Conservation (phyloP, 2,113 vertebrate genomes). For the Mobula birostris region DNA sequence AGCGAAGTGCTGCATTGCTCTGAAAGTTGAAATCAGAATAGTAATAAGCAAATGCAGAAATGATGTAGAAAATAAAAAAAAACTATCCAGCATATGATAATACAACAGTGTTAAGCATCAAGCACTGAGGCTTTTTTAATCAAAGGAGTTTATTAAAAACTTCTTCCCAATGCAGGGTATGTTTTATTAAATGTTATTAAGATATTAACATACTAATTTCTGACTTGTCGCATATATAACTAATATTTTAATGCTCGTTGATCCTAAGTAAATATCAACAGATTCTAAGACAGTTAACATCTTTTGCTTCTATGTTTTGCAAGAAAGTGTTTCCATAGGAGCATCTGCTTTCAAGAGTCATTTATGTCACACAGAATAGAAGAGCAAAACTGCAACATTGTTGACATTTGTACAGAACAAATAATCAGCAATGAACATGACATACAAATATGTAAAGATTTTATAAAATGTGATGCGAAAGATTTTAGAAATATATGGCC, state of each 20-base stretch:
- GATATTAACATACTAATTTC: neutral
- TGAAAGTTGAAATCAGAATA: too few species aligned
- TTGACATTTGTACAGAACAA: neutral
- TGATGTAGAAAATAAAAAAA: too few species aligned
- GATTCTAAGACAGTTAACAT: neutral
- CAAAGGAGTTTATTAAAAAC: neutral
- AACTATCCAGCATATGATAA: too few species aligned
- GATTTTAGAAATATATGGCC: neutral
- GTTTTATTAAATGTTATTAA: neutral
- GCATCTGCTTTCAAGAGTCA: neutral
- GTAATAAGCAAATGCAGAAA: too few species aligned
- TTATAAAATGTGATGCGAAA: neutral
- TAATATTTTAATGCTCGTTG: neutral
- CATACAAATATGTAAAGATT: neutral
- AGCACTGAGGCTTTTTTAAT: neutral
- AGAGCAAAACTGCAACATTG: neutral
- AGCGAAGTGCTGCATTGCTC: too few species aligned
- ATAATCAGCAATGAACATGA: neutral
- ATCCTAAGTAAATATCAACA: neutral
- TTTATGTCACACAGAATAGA: too few species aligned
- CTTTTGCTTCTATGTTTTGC: too few species aligned
- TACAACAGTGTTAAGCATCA: too few species aligned
- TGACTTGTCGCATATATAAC: neutral
- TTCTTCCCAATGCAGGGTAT: neutral
- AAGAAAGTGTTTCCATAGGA: too few species aligned